Conservation (phyloP, 37 sponge, comb jelly and placozoan species). For the Ianthella basta region DNA sequence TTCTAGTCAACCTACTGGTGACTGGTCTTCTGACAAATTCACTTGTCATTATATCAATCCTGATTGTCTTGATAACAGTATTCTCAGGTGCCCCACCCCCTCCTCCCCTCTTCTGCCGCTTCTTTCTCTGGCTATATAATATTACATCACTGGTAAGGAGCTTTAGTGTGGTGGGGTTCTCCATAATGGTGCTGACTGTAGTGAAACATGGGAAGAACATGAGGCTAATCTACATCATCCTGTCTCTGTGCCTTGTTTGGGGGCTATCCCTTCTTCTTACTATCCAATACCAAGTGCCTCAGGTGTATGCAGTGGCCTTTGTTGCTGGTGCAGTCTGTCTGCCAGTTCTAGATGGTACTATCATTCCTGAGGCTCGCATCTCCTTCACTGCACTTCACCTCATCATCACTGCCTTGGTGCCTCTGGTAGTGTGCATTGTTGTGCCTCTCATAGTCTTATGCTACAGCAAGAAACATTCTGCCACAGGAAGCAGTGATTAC, state of each 20-base stretch:
- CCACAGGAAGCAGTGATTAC: neutral
- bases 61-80: neutral
- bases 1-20: neutral
- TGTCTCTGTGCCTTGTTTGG: no score
- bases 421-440: neutral
- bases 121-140: no score
- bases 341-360: neutral
- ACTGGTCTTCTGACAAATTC: neutral
- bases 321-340: neutral
- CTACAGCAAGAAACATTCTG: neutral
- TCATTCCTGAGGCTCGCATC: neutral
- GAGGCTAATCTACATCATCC: no score
- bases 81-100: conserved; percentile 1
- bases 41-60: neutral
- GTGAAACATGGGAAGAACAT: no score
- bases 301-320: neutral
- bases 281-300: neutral
- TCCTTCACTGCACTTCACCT: neutral
- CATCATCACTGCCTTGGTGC: neutral
- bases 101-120: neutral
- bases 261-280: no score
- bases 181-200: no score
- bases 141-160: no score
- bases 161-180: no score
- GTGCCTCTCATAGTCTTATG: neutral